Evolutionary conservation across 2,888 invertebrate species (phyloP).

Genomic region (Oasisia sp.): DNA sequence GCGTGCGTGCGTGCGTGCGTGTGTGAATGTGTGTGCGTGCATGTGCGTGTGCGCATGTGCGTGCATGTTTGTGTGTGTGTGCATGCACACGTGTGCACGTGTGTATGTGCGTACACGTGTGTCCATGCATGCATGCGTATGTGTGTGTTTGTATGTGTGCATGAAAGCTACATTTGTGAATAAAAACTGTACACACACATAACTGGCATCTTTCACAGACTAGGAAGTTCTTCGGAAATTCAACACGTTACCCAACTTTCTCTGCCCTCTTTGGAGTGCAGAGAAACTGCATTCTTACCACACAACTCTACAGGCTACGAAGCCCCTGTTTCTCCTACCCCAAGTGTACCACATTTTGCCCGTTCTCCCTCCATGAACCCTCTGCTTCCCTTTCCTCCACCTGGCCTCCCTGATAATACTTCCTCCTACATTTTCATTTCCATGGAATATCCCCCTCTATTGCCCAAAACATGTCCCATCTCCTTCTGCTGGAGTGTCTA

Average conservation of each 20-base stretch:
- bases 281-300: too few relatives aligned
- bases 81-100: not conserved
- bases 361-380: not conserved
- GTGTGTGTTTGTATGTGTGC: not conserved
- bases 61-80: not conserved
- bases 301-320: too few relatives aligned
- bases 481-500: not conserved
- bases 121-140: not conserved
- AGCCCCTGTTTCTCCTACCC: too few relatives aligned
- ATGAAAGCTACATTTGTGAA: too few relatives aligned
- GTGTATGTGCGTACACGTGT: not conserved
- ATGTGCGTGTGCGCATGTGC: not conserved
- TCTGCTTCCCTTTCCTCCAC: not conserved
- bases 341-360: too few relatives aligned
- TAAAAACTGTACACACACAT: too few relatives aligned
- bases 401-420: not conserved
- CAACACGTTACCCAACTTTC: too few relatives aligned
- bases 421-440: not conserved
- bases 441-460: not conserved
- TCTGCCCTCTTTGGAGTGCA: too few relatives aligned
- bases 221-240: too few relatives aligned
- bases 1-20: not conserved
- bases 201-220: too few relatives aligned
- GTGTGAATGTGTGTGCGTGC: not conserved
- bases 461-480: not conserved